phyloP scores from a whole-genome alignment of 1,140 invertebrate species.

The Sinonovacula constricta region DNA sequence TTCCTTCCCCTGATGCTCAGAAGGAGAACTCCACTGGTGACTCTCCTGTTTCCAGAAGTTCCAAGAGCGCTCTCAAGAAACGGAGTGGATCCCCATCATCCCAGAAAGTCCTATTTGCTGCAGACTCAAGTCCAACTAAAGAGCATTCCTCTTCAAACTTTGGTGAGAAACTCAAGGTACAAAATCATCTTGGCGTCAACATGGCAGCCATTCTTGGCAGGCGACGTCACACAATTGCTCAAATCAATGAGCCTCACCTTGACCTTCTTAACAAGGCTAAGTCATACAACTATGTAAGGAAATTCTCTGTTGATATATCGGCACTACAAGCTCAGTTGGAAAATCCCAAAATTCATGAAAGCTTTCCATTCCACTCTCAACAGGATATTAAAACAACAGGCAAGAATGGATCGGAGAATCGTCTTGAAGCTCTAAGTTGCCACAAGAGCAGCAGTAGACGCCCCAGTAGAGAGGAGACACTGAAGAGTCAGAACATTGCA shows the following conservation, averaged over 20 bases:
- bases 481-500: slow-evolving; percentile 45
- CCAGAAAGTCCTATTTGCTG: slow-evolving; percentile 43
- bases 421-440: slow-evolving; percentile 1
- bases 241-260: slow-evolving; percentile 66
- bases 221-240: slow-evolving; percentile 71
- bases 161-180: slow-evolving; percentile 27
- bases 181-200: slow-evolving; percentile 65
- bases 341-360: slow-evolving; percentile 74
- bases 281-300: slow-evolving; percentile 76
- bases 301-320: slow-evolving; percentile 77
- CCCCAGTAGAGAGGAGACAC: slow-evolving; percentile 27
- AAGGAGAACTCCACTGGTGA: slow-evolving; percentile 17
- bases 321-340: slow-evolving; percentile 76
- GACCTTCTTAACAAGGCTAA: slow-evolving; percentile 62
- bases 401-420: slow-evolving; percentile 10
- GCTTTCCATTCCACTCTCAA: slow-evolving; percentile 71
- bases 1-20: slow-evolving; percentile 28
- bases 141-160: slow-evolving; percentile 32
- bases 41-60: slow-evolving; percentile 29
- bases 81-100: slow-evolving; percentile 39
- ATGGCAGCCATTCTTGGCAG: slow-evolving; percentile 69
- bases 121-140: slow-evolving; percentile 35
- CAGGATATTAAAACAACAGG: slow-evolving; percentile 36
- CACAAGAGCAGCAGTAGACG: slow-evolving; percentile 34
- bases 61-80: slow-evolving; percentile 42